Conservation (phyloP, 2,113 vertebrate genomes). For the Xiphophorus maculatus region DNA sequence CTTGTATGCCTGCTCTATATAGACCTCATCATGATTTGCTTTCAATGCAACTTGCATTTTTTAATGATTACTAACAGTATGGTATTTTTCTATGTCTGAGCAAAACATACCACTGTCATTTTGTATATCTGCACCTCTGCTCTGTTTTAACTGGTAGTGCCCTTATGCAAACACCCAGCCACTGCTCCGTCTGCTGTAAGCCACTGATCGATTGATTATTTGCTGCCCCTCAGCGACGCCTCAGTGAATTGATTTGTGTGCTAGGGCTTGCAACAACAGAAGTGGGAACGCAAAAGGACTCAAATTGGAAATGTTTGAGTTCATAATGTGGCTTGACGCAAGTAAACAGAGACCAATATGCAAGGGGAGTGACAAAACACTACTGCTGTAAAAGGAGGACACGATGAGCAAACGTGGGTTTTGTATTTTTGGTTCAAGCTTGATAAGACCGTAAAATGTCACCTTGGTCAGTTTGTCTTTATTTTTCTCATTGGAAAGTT, state of each 20-base stretch:
- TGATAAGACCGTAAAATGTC: constrained; percentile 87
- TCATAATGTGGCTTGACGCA: constrained; percentile 48
- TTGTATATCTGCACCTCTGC: constrained; percentile 66
- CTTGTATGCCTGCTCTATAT: constrained; percentile 61
- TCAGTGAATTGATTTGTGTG: constrained; percentile 44
- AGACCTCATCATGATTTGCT: constrained; percentile 63
- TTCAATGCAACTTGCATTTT: constrained; percentile 58
- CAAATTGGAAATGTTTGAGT: constrained; percentile 37
- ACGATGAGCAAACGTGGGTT: constrained; percentile 83
- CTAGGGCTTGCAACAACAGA: constrained; percentile 43
- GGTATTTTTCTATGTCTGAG: constrained; percentile 74
- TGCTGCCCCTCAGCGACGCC: constrained; percentile 36
- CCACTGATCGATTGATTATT: constrained; percentile 39
- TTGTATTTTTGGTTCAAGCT: constrained; percentile 88
- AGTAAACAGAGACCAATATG: constrained; percentile 74
- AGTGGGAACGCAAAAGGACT: constrained; percentile 12
- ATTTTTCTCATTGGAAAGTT: constrained; percentile 86
- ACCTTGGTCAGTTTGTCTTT: constrained; percentile 77
- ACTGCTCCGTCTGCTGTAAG: constrained; percentile 58
- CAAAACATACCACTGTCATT: constrained; percentile 65
- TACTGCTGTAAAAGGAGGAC: constrained; percentile 86
- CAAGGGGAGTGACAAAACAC: constrained; percentile 82
- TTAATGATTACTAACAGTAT: constrained; percentile 61
- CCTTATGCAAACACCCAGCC: constrained; percentile 72
- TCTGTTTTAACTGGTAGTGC: constrained; percentile 70